phyloP scores from a whole-genome alignment of 2,113 vertebrate genomes.

The Orycteropus afer region DNA sequence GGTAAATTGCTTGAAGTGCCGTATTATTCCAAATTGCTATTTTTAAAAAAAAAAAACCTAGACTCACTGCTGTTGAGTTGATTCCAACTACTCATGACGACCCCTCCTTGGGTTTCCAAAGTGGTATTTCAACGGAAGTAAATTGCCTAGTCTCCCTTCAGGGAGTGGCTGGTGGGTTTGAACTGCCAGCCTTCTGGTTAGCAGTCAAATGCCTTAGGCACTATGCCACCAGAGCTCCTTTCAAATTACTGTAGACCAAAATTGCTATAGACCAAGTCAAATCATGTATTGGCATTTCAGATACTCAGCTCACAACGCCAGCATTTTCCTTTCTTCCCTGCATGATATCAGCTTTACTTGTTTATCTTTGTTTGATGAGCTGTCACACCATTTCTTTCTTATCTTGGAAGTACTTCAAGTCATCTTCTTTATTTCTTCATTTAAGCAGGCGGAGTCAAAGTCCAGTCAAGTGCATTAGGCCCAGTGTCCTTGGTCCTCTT shows the following conservation, averaged over 20 bases:
- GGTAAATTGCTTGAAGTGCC: conserved; percentile 53
- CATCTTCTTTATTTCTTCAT: conserved; percentile 67
- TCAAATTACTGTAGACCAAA: too few species aligned
- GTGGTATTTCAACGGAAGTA: too few species aligned
- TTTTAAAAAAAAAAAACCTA: too few species aligned
- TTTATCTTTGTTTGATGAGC: conserved; percentile 34
- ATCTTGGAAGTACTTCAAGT: conserved; percentile 27
- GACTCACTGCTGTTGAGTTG: too few species aligned
- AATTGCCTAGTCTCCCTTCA: too few species aligned
- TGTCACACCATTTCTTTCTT: neutral
- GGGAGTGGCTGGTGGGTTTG: too few species aligned
- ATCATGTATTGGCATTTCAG: neutral
- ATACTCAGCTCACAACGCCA: neutral
- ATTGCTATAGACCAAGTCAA: neutral
- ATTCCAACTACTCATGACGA: too few species aligned
- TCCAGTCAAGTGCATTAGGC: conserved; percentile 97
- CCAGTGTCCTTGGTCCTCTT: conserved; percentile 95
- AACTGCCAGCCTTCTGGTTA: too few species aligned
- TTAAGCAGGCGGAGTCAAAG: conserved; percentile 95
- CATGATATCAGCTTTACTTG: neutral
- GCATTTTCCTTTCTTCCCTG: conserved; percentile 11
- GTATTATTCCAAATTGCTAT: neutral
- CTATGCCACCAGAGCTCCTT: too few species aligned
- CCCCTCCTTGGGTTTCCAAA: too few species aligned
- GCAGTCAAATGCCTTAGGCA: too few species aligned